Evolutionary conservation across 2,113 vertebrate genomes (phyloP).

Genomic region (Nematolebias whitei): DNA sequence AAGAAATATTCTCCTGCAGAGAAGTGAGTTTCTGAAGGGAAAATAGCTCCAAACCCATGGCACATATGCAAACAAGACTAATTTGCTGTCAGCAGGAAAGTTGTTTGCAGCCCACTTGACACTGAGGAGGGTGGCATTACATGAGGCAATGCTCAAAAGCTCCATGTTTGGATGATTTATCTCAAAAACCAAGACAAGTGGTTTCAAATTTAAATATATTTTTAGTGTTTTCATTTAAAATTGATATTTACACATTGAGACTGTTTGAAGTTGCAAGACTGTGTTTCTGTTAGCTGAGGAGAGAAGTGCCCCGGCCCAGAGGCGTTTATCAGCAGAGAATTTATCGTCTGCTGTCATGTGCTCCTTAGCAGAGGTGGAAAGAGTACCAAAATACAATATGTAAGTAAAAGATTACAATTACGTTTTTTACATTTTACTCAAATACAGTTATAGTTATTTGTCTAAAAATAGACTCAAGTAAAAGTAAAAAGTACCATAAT

Average conservation of each 20-base stretch:
- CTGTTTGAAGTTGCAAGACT: constrained; percentile 58
- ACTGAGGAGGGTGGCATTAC: constrained; percentile 1
- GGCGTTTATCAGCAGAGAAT: constrained; percentile 60
- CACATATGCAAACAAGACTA: constrained; percentile 1
- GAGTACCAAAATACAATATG: too few relatives aligned
- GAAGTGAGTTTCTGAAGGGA: constrained; percentile 34
- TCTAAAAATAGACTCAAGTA: too few relatives aligned
- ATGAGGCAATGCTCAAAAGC: constrained; percentile 9
- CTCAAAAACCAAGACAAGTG: constrained; percentile 28
- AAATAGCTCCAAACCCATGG: constrained; percentile 21
- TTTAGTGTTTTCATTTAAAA: constrained; percentile 8
- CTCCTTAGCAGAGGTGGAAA: constrained; percentile 46
- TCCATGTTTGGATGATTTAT: constrained; percentile 28
- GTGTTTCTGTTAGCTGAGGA: constrained; percentile 62
- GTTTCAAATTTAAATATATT: not conserved
- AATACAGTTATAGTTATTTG: too few relatives aligned
- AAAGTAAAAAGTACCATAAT: too few relatives aligned
- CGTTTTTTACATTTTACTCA: too few relatives aligned
- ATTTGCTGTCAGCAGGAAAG: constrained; percentile 34
- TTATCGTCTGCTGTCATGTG: constrained; percentile 68
- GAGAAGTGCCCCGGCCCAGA: constrained; percentile 45
- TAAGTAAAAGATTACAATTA: too few relatives aligned
- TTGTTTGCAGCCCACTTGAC: constrained; percentile 21
- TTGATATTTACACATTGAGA: constrained; percentile 46
- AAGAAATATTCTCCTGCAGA: constrained; percentile 13